Base-by-base conservation (phyloP, 2,797 vertebrate genomes). In the Clarias platycephalus region DNA sequence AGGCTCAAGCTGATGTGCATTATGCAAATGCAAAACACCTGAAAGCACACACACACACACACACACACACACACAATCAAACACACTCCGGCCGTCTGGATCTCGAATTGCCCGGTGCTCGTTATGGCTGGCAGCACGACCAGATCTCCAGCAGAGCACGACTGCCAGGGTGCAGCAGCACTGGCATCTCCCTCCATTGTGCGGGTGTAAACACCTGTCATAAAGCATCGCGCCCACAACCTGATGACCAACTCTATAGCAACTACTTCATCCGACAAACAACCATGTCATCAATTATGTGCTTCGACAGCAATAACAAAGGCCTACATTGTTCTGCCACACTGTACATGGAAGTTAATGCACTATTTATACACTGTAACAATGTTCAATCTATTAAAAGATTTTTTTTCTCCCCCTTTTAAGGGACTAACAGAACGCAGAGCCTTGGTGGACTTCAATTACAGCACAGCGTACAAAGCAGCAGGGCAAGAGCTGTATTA, bases 241-340 rank as follows among this genome's bases (percentile, higher is more conserved):
- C 31, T 87, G 86, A 90, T 88, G 85, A 84, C 91, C 63, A 57
- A 70, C 81, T 86, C 90, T 70, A 91, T 91, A 91, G 91, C 87
- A 83, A 91, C 87, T 89, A 90, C 90, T 92, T 89, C 86, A 87
- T 84, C 86, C 90, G 89, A 90, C 88, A 91, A 92, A 92, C 82
- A 81, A 89, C 81, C n/a, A 81, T 84, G 85, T 81, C 89, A 91
- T 93, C 89, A 82, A 90, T 94, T 91, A 90, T 83, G 81, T 87
- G 83, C 31, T 60, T 58, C 57, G 57, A 58, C 55, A 22, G 40
- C 67, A 44, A 66, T 74, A 80, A 86, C 82, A 80, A 80, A 86
- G 68, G 26, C 74, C 66, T 8, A 20, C 31, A 74, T 64, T 79
- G 66, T 79, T 79, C 67, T 57, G n/a, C n/a, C 31, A 20, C 63